phyloP scores from a whole-genome alignment of 2,888 invertebrate genomes.

The Drosophila anomalata region DNA sequence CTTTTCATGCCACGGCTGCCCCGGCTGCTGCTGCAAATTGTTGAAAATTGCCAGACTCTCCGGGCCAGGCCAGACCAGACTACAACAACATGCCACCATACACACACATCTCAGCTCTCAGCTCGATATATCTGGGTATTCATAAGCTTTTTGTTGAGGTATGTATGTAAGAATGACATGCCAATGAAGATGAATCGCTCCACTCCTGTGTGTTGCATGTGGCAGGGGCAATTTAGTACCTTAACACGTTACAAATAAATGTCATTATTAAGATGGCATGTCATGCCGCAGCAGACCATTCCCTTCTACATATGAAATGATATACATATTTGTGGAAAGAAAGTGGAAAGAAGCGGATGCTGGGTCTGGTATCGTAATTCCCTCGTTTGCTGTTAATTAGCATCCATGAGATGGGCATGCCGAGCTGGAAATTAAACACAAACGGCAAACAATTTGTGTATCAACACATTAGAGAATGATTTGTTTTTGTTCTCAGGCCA shows the following conservation, averaged over 20 bases:
- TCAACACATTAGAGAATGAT: conserved; percentile 67
- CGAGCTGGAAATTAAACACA: conserved; percentile 47
- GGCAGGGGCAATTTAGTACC: conserved; percentile 47
- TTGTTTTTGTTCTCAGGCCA: conserved; percentile 38
- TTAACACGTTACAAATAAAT: conserved; percentile 59
- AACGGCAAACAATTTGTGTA: conserved; percentile 58
- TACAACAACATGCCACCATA: neutral
- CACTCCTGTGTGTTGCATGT: conserved; percentile 32
- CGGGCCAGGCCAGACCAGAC: neutral
- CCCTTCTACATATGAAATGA: neutral
- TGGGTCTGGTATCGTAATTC: conserved; percentile 23
- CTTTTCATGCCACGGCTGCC: conserved; percentile 18
- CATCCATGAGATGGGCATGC: conserved; percentile 25
- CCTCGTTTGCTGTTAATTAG: conserved; percentile 53
- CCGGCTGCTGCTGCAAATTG: conserved; percentile 41
- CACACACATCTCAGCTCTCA: neutral
- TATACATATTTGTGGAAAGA: neutral
- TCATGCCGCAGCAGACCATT: conserved; percentile 22
- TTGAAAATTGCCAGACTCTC: conserved; percentile 41
- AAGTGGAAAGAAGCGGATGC: conserved; percentile 30
- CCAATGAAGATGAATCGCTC: conserved; percentile 43
- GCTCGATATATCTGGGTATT: conserved; percentile 14
- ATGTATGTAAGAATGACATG: conserved; percentile 31
- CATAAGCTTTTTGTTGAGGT: conserved; percentile 13
- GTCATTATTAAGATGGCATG: conserved; percentile 58